phyloP scores from a whole-genome alignment of 2,113 vertebrate genomes.

The Microcebus griseorufus region DNA sequence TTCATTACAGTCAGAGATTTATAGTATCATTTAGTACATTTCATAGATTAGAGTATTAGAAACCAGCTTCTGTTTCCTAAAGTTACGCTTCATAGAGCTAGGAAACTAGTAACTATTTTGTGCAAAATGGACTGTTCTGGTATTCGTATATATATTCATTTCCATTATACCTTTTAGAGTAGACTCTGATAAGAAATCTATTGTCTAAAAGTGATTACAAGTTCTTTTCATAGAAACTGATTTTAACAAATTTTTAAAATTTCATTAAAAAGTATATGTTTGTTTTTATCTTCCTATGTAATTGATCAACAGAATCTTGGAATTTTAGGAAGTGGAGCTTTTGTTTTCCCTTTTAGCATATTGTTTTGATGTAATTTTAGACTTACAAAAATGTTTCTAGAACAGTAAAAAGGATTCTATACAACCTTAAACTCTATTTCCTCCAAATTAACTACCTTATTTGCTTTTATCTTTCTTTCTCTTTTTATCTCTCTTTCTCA shows the following conservation, averaged over 20 bases:
- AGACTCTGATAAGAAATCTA: background rate
- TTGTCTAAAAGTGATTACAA: background rate
- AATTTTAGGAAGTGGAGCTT: background rate
- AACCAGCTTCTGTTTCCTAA: background rate
- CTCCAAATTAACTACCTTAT: background rate
- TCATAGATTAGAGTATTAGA: background rate
- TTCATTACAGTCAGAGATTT: background rate
- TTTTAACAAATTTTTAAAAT: background rate
- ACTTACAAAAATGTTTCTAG: background rate
- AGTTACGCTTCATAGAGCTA: background rate
- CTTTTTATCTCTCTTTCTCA: background rate
- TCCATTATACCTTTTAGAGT: background rate
- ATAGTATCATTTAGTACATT: background rate
- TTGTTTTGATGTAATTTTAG: background rate
- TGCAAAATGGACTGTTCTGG: background rate
- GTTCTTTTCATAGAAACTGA: background rate
- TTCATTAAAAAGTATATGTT: background rate
- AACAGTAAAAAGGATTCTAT: background rate
- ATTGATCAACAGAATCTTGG: background rate
- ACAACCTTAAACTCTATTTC: background rate
- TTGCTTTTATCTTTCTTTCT: background rate
- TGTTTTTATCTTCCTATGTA: background rate
- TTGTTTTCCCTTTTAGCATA: slow-evolving; percentile 1
- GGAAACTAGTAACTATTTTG: background rate
- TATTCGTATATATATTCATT: background rate